Conservation (phyloP, 2,113 vertebrate species). For the Penelope pileata region DNA sequence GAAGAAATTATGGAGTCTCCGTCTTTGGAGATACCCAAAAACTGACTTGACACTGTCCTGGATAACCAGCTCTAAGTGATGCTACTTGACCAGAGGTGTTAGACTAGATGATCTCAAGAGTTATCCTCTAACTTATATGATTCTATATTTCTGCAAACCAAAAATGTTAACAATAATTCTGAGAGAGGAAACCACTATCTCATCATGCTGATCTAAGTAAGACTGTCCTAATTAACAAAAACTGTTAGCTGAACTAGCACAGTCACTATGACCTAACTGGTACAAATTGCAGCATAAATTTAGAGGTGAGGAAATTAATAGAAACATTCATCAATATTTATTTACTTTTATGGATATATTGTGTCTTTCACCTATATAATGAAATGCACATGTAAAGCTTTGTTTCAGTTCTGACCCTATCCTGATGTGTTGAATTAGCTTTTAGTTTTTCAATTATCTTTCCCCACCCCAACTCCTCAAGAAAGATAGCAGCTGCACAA, state of each 20-base stretch:
- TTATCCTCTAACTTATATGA: neutral
- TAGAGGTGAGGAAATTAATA: neutral
- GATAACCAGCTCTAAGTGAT: neutral
- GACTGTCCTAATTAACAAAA: neutral
- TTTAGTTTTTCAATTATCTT: slow-evolving; percentile 47
- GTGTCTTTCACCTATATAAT: neutral
- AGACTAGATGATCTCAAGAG: neutral
- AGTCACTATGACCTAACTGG: neutral
- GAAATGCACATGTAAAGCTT: neutral
- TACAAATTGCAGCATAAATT: neutral
- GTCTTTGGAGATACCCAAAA: neutral
- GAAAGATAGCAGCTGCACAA: slow-evolving; percentile 61
- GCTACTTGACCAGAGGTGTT: neutral
- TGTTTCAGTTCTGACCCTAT: neutral
- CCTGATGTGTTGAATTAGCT: neutral
- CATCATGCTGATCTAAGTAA: neutral
- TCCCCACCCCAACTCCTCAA: slow-evolving; percentile 1
- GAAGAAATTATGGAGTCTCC: rapidly evolving
- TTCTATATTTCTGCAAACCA: neutral
- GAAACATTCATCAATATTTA: slow-evolving; percentile 1
- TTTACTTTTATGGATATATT: neutral
- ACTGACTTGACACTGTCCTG: neutral
- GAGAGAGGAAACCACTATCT: neutral
- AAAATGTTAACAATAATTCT: neutral
- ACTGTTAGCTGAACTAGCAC: neutral